A percentile compares a stretch with the other conserved stretches of the same genome.
Evolutionary conservation across 2,113 vertebrate species (phyloP).

Genomic region (Mesitornis unicolor): DNA sequence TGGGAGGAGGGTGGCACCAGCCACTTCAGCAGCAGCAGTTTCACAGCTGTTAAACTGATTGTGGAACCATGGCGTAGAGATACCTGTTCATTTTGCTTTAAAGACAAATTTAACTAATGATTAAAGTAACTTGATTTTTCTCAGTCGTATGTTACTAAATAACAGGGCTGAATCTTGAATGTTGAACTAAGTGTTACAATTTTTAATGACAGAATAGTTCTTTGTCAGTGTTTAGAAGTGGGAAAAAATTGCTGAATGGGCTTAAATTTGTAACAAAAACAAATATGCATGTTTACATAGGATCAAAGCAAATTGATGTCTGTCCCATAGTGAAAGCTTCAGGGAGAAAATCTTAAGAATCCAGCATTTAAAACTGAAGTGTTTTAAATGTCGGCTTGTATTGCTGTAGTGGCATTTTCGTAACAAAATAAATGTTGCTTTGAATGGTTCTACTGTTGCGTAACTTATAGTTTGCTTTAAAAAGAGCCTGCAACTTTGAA

Average conservation of each 20-base stretch:
- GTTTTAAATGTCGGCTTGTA: neutral
- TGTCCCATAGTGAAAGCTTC: neutral
- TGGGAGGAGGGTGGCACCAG: neutral
- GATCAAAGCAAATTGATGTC: neutral
- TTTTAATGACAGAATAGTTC: neutral
- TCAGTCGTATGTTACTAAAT: neutral
- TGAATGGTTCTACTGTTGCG: neutral
- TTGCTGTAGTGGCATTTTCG: neutral
- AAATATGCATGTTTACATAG: neutral
- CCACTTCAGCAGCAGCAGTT: neutral
- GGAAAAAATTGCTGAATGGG: neutral
- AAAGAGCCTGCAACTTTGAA: neutral
- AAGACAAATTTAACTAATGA: neutral
- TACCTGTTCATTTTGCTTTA: neutral
- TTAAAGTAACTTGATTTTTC: neutral
- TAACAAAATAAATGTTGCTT: neutral
- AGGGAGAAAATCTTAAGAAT: neutral
- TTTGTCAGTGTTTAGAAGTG: neutral
- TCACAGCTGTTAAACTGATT: neutral
- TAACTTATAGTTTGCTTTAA: neutral
- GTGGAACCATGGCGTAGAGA: neutral
- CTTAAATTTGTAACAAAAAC: neutral
- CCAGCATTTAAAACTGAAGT: neutral
- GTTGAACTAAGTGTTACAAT: neutral
- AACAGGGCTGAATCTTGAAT: neutral